Percentiles rank a stretch among this genome's conserved stretches.
Conservation (phyloP, 2,797 vertebrate species). For the Odontamblyopus rebecca region DNA sequence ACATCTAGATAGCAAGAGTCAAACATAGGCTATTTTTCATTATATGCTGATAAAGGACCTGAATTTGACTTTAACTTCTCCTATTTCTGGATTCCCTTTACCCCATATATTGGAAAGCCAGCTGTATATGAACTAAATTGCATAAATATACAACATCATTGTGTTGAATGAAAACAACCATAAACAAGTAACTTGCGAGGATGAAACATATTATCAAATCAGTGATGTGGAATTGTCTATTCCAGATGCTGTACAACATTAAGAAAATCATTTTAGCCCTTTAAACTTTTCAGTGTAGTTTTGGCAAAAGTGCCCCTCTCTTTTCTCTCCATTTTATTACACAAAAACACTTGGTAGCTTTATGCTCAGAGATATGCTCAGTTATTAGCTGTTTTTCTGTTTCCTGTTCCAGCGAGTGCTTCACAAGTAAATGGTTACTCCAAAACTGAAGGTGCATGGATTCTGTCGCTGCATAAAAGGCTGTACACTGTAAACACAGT, state of each 20-base stretch:
- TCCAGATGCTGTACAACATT: no score
- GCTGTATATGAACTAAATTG: neutral
- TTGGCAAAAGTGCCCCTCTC: no score
- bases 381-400: neutral
- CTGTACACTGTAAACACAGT: slow-evolving; percentile 42
- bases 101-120: neutral
- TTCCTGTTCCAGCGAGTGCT: slow-evolving; percentile 47
- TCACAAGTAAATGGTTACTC: slow-evolving; percentile 54
- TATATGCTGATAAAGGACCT: neutral
- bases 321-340: neutral
- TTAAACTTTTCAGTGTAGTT: no score
- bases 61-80: neutral
- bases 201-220: neutral
- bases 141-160: neutral
- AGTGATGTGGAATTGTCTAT: neutral
- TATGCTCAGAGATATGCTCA: neutral
- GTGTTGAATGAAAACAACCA: neutral
- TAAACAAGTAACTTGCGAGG: neutral
- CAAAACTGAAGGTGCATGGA: slow-evolving; percentile 78
- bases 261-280: no score
- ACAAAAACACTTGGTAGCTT: neutral
- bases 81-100: neutral
- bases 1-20: no score
- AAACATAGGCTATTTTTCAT: no score
- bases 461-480: slow-evolving; percentile 55